A percentile compares a stretch with the other conserved stretches of the same genome.
phyloP scores from a whole-genome alignment of 2,888 invertebrate genomes.

The Pocota personata region DNA sequence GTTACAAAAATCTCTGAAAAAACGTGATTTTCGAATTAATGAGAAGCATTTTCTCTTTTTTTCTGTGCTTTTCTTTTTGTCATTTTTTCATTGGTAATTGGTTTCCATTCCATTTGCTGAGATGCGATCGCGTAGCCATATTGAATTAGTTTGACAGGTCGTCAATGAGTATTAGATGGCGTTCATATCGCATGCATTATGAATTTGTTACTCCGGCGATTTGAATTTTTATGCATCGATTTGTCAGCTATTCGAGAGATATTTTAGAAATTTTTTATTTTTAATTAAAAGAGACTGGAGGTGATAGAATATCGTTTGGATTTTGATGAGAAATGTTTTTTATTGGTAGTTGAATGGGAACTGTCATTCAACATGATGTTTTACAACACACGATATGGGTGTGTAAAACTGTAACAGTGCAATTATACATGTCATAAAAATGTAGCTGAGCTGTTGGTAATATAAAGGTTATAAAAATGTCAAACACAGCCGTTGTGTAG shows the following conservation, averaged over 20 bases:
- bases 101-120: constrained; percentile 51
- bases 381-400: not conserved
- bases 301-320: constrained; percentile 10
- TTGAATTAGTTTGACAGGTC: constrained; percentile 35
- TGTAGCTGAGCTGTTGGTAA: not conserved
- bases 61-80: constrained; percentile 30
- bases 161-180: not conserved
- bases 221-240: constrained; percentile 34
- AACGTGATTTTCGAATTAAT: constrained; percentile 72
- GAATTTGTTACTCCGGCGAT: not conserved
- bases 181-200: constrained; percentile 17
- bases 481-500: not conserved
- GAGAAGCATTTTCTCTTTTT: constrained; percentile 64
- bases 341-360: constrained; percentile 3
- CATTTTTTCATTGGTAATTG: constrained; percentile 43
- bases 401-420: not conserved
- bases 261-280: constrained; percentile 22
- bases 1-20: constrained; percentile 53
- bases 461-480: constrained; percentile 39
- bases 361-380: constrained; percentile 1
- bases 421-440: constrained; percentile 10
- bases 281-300: constrained; percentile 10
- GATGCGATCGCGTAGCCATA: not conserved
- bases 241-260: constrained; percentile 13
- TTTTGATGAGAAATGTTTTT: constrained; percentile 39